Base-by-base conservation (phyloP, 2,113 vertebrate species). In the Calidris pugnax region DNA sequence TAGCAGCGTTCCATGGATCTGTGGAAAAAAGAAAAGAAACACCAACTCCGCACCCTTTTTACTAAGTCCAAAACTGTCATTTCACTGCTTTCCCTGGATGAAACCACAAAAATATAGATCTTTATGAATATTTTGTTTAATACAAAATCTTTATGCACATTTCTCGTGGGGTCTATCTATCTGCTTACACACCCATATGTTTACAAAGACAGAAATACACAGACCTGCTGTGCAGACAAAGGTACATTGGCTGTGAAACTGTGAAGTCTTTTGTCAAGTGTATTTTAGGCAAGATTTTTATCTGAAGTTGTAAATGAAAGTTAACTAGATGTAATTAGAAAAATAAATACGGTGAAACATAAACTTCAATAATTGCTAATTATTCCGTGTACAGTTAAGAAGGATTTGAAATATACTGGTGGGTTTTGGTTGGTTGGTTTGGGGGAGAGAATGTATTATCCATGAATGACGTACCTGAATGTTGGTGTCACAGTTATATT, bases 341-440 rank as follows among this genome's bases (percentile, higher is more conserved):
- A 53, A 81, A 14, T 22, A 9, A 33, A 45, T 30, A 53, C 2
- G 67, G 7, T 27, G 11, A 53, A 69, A 28, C 7, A 50, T 35
- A 63, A 39, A 33, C 5, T 63, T 71, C 26, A 59, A 45, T 45
- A 73, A 51, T 62, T 60, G 66, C 11, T 47, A 43, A 35, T 66
- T n/a, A n/a, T 71, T 78, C 16, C 0, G 1, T 47, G 2, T 69
- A 37, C 33, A 2, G 4, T 71, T 71, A n/a, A 71, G 32, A 72
- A 62, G 37, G 12, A 50, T 75, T 83, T 67, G 53, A 73, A 76
- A 6, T 15, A 41, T 57, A n/a, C 3, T 76, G 6, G 24, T 35
- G 2, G 4, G 0, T 35, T 57, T 53, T 50, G 7, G 12, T 78
- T 53, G 6, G 2, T 47, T 74, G 1, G 4, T 83, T 88, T 69